Base-by-base conservation (phyloP, 2,888 invertebrate species). In the Callimorpha dominula region DNA sequence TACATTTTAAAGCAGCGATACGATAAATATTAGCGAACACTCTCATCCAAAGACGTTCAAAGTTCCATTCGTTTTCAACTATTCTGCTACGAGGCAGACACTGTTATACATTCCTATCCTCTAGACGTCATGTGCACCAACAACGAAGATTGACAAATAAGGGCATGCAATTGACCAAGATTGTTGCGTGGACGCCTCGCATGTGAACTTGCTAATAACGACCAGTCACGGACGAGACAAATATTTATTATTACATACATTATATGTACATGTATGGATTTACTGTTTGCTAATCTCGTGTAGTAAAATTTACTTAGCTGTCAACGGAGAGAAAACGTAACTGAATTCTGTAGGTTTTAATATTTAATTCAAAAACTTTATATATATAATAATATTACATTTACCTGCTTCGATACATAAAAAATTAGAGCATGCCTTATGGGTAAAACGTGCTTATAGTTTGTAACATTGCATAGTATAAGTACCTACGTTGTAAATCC, bases 111-210 rank as follows among this genome's bases (percentile, higher is more conserved):
- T 71, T 65, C 70, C 70, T 57, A 57, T 46, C n/a, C 12, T n/a
- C 20, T 5, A 8, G 49, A 49, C 46, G 65, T 65, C 62, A 71
- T 64, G 42, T 50, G 43, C 46, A 5, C 65, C 60, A 69, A 79
- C 76, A 81, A 78, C 71, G 74, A 70, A 81, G 78, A 84, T 83
- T 78, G 85, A 81, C 78, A 80, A 84, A 85, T 80, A 75, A 74
- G 71, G 71, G 71, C 74, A 67, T 72, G 71, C 74, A 83, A 79
- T 82, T 80, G 79, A 43, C 60, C 54, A 74, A 57, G 78, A 82
- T 82, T 85, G 81, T 77, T 82, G 83, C 81, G 82, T 81, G 82
- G 76, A 78, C 71, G 82, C 80, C 80, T 78, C 72, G 83, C 81
- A 83, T 85, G 85, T 80, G 82, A 85, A 77, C 77, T 68, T 52